Evolutionary conservation across 2,888 invertebrate genomes (phyloP).

Genomic region (Machimus rusticus): DNA sequence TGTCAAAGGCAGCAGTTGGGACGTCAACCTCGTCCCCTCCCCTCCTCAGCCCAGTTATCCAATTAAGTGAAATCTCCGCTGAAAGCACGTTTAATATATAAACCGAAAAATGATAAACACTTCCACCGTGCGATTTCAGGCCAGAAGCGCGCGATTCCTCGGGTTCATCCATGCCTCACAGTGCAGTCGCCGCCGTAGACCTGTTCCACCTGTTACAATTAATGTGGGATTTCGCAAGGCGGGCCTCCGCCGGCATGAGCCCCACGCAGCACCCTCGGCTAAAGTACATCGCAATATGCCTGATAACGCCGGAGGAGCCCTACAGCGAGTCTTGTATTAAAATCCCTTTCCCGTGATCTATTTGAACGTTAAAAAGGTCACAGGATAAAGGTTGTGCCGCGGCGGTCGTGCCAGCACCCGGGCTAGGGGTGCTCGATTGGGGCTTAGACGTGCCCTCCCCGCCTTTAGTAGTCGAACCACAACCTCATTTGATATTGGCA

Average conservation of each 20-base stretch:
- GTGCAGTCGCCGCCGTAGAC: neutral
- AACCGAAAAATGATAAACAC: slow-evolving; percentile 4
- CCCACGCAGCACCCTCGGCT: neutral
- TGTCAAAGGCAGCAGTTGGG: neutral
- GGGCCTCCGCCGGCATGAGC: neutral
- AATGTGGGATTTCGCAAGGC: neutral
- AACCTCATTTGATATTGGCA: slow-evolving; percentile 13
- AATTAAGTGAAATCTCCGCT: neutral
- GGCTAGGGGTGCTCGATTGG: neutral
- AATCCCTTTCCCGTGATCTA: slow-evolving; percentile 2
- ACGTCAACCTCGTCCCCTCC: neutral
- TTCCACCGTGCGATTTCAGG: neutral
- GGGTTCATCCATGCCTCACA: neutral
- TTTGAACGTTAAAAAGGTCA: neutral
- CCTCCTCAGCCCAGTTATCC: neutral
- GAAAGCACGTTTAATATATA: neutral
- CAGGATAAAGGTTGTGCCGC: neutral
- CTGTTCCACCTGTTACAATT: slow-evolving; percentile 7
- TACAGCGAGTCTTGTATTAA: slow-evolving; percentile 31
- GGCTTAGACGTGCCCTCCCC: neutral
- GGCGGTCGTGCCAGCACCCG: neutral
- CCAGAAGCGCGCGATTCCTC: neutral
- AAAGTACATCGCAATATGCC: neutral
- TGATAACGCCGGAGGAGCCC: slow-evolving; percentile 4
- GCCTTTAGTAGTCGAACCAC: slow-evolving; percentile 7